A percentile compares a stretch with the other conserved stretches of the same genome.
Conservation (phyloP, 2,797 vertebrate genomes). For the Crocidura indochinensis region DNA sequence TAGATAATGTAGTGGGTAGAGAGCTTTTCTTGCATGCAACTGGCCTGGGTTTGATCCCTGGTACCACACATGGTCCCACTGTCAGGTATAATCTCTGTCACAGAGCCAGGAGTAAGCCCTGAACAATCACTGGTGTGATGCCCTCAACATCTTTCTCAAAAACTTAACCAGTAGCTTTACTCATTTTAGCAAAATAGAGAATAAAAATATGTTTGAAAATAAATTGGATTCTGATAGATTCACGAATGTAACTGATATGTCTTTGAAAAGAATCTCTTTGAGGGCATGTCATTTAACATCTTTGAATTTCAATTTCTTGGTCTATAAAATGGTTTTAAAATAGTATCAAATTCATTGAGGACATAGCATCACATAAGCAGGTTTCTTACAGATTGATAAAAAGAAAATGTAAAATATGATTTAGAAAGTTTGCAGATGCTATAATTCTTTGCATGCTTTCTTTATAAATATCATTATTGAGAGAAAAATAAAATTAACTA, state of each 20-base stretch:
- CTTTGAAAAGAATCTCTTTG: slow-evolving; percentile 18
- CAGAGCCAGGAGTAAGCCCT: too few relatives aligned
- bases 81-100: too few relatives aligned
- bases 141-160: too few relatives aligned
- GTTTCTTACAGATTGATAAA: slow-evolving; percentile 21
- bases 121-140: too few relatives aligned
- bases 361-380: background rate
- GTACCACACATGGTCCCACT: too few relatives aligned
- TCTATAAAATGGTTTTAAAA: slow-evolving; percentile 42
- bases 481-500: slow-evolving; percentile 41
- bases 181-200: slow-evolving; percentile 7
- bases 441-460: background rate
- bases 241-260: slow-evolving; percentile 52
- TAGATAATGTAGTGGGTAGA: too few relatives aligned
- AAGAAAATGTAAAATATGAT: background rate
- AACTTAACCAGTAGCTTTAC: background rate
- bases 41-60: too few relatives aligned
- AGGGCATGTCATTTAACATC: background rate
- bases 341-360: background rate
- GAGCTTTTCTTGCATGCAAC: too few relatives aligned
- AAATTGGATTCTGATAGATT: slow-evolving; percentile 64
- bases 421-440: slow-evolving; percentile 1
- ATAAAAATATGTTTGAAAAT: slow-evolving; percentile 52
- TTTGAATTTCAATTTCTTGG: slow-evolving; percentile 16
- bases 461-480: background rate